Percentiles rank a stretch among this genome's conserved stretches.
Conservation (phyloP, 2,797 vertebrate genomes). For the Potorous gilbertii region DNA sequence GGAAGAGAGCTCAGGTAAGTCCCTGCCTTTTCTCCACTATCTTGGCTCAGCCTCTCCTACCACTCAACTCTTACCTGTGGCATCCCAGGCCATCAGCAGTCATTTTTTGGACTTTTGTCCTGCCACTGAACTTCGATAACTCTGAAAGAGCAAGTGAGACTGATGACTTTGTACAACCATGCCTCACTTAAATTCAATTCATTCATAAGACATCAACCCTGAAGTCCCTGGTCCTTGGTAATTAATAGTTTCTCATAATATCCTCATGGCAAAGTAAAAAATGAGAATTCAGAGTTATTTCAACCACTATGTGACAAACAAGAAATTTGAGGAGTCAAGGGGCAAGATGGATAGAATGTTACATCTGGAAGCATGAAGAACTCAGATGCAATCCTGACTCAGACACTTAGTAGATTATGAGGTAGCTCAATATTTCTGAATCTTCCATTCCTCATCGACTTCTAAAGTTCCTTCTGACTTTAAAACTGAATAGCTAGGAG, state of each 20-base stretch:
- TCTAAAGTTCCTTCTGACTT: background rate
- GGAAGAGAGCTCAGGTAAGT: background rate
- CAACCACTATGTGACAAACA: background rate
- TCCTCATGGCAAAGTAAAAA: background rate
- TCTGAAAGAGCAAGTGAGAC: background rate
- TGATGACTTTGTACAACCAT: background rate
- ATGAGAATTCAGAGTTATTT: background rate
- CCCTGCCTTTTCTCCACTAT: background rate
- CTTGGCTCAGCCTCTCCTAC: background rate
- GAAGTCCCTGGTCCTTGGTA: background rate
- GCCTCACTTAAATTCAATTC: background rate
- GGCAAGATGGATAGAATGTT: background rate
- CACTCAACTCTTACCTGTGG: background rate
- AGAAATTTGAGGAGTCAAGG: background rate
- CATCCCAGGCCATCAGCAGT: background rate
- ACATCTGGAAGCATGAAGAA: background rate
- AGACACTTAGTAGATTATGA: background rate
- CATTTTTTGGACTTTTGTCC: background rate
- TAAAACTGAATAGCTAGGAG: background rate
- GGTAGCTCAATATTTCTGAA: background rate
- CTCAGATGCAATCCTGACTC: background rate
- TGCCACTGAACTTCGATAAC: background rate
- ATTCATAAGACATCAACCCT: background rate
- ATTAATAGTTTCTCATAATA: background rate
- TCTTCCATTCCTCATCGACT: background rate